phyloP scores from a whole-genome alignment of 2,797 vertebrate species.

The Carcharodon carcharias region DNA sequence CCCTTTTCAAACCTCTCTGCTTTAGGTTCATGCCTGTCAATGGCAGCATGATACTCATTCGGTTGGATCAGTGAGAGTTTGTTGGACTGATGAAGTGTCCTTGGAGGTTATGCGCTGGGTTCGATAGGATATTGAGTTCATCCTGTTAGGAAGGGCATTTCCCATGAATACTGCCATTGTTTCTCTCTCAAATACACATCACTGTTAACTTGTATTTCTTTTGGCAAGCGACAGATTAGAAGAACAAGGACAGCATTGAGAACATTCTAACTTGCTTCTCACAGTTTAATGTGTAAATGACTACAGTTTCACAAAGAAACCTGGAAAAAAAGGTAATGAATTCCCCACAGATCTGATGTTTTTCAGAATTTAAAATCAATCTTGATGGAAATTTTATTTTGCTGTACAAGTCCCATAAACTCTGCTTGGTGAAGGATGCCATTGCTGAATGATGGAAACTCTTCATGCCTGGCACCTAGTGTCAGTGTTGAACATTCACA shows the following conservation, averaged over 20 bases:
- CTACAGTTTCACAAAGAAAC: not conserved
- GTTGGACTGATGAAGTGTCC: not conserved
- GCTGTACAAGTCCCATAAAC: not conserved
- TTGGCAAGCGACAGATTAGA: not conserved
- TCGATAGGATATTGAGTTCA: constrained; percentile 1
- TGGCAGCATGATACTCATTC: not conserved
- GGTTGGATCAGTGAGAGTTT: not conserved
- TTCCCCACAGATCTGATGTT: not conserved
- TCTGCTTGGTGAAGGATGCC: not conserved
- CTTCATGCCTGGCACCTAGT: not conserved
- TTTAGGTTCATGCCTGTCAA: not conserved
- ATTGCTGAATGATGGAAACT: not conserved
- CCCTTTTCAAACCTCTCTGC: not conserved
- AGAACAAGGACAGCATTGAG: constrained; percentile 22
- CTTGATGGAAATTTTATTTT: not conserved
- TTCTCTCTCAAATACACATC: not conserved
- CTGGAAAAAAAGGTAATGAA: not conserved
- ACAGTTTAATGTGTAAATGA: not conserved
- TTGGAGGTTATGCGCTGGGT: not conserved
- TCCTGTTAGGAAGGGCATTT: not conserved
- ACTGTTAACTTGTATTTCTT: constrained; percentile 23
- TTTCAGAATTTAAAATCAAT: not conserved
- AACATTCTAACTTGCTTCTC: not conserved
- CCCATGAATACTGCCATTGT: constrained; percentile 23
- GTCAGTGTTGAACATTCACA: not conserved